These are phyloP conservation scores for Autographa gamma DNA, from an alignment of 2,888 invertebrate genomes.

Conservation along the genomic window DNA sequence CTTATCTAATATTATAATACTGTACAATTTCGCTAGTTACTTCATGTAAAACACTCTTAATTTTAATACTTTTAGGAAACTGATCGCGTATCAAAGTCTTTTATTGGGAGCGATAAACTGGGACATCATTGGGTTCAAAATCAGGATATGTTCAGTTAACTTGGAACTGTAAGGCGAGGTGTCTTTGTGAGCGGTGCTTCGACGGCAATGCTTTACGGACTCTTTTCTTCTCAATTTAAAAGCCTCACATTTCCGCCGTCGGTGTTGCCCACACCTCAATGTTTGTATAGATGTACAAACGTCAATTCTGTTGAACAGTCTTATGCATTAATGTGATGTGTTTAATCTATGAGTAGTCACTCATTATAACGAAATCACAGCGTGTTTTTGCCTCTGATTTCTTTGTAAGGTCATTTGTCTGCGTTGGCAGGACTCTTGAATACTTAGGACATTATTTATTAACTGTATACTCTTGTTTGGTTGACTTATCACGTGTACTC, in stretches of 20 bases:
- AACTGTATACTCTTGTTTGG: constrained; percentile 71
- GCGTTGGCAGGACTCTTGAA: constrained; percentile 61
- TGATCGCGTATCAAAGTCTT: constrained; percentile 82
- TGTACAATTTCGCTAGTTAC: constrained; percentile 88
- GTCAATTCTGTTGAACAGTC: constrained; percentile 87
- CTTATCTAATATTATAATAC: constrained; percentile 86
- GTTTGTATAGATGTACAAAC: constrained; percentile 76
- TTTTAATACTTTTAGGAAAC: constrained; percentile 83
- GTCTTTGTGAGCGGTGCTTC: constrained; percentile 19
- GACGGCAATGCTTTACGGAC: constrained; percentile 14
- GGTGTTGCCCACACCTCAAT: constrained; percentile 40
- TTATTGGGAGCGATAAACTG: constrained; percentile 70
- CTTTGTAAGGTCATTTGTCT: constrained; percentile 62
- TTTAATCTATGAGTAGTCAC: constrained; percentile 56
- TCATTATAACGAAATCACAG: constrained; percentile 76
- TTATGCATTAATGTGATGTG: constrained; percentile 74
- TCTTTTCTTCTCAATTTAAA: constrained; percentile 13
- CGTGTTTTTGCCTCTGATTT: constrained; percentile 68
- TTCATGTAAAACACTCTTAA: constrained; percentile 83
- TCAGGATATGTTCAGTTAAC: constrained; percentile 79
- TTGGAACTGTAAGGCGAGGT: constrained; percentile 67
- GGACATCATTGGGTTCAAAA: constrained; percentile 63
- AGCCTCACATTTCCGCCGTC: constrained; percentile 43
- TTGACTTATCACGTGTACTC: constrained; percentile 97
- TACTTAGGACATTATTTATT: constrained; percentile 67